Conservation (phyloP, 2,797 vertebrate genomes). For the Notamacropus eugenii region DNA sequence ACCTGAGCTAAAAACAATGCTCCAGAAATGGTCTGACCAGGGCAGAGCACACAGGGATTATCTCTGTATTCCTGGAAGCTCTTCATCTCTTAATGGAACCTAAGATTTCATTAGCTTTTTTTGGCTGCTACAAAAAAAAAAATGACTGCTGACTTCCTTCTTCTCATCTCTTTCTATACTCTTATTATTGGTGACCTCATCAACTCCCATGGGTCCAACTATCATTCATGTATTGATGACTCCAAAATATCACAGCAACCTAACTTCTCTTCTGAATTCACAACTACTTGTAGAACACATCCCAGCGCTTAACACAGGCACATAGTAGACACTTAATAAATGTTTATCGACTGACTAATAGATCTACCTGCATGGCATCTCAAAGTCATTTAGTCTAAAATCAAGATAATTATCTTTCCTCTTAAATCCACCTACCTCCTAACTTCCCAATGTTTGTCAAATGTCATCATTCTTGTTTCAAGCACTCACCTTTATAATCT, state of each 20-base stretch:
- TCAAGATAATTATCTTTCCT: background rate
- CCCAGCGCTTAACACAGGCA: background rate
- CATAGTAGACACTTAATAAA: background rate
- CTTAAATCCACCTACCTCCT: background rate
- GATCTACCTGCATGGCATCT: background rate
- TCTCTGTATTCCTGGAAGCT: background rate
- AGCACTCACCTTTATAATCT: background rate
- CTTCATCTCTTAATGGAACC: background rate
- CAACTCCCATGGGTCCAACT: background rate
- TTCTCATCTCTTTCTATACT: background rate
- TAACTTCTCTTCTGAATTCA: background rate
- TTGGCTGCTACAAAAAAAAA: background rate
- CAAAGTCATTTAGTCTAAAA: background rate
- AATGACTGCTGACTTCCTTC: background rate
- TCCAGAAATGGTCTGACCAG: background rate
- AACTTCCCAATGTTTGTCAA: background rate
- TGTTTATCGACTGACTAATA: background rate
- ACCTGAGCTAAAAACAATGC: background rate
- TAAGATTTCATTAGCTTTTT: background rate
- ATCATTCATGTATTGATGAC: background rate
- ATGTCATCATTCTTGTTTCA: background rate
- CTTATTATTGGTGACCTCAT: background rate
- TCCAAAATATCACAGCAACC: background rate
- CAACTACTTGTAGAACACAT: background rate
- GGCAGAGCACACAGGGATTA: background rate